Conservation (phyloP, 2,888 invertebrate species). For the Machimus atricapillus region DNA sequence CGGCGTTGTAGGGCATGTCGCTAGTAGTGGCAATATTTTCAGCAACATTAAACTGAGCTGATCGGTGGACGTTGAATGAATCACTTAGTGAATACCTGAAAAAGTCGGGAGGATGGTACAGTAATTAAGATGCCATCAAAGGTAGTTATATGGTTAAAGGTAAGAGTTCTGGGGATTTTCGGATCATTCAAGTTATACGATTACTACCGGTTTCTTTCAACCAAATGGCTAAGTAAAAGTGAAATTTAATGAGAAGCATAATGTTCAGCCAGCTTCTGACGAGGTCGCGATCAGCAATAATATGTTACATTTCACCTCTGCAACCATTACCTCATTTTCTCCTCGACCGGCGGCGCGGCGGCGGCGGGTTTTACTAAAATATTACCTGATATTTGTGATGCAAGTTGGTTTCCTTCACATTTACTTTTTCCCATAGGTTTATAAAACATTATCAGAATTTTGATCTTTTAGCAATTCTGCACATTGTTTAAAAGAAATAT, state of each 20-base stretch:
- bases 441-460: not conserved
- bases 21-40: constrained; percentile 64
- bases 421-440: not conserved
- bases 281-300: constrained; percentile 3
- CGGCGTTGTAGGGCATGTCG: constrained; percentile 65
- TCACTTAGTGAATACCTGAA: constrained; percentile 61
- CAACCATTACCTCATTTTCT: not conserved
- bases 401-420: not conserved
- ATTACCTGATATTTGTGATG: not conserved
- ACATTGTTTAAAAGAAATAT: no score
- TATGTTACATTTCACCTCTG: constrained; percentile 28
- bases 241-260: constrained; percentile 18
- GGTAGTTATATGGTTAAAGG: not conserved
- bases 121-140: not conserved
- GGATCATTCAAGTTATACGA: not conserved
- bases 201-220: not conserved
- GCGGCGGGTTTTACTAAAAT: not conserved
- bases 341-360: not conserved
- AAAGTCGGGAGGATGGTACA: not conserved
- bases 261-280: not conserved
- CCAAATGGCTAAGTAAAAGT: constrained; percentile 12
- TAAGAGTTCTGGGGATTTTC: not conserved
- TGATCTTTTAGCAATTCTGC: no score
- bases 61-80: constrained; percentile 56
- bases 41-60: constrained; percentile 66